phyloP scores from a whole-genome alignment of 2,888 invertebrate genomes.

The Caenorhabditis sp. region DNA sequence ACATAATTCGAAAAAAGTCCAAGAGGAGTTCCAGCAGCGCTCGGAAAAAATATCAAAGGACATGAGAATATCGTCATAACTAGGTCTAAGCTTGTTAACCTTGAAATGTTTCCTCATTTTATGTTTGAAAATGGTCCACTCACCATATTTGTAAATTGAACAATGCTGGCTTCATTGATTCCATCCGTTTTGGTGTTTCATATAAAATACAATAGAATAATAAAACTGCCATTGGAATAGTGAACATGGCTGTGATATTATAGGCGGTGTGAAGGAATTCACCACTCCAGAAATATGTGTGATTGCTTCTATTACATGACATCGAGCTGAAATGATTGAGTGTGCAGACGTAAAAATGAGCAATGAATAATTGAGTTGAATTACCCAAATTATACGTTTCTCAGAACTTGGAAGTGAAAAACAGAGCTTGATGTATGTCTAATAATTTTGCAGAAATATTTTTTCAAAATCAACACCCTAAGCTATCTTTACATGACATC shows the following conservation, averaged over 20 bases:
- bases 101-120: too few species aligned
- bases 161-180: slow-evolving; percentile 10
- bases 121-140: too few species aligned
- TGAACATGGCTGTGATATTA: slow-evolving; percentile 14
- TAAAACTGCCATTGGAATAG: slow-evolving; percentile 11
- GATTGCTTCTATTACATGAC: background rate
- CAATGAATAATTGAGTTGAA: too few species aligned
- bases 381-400: too few species aligned
- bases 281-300: slow-evolving; percentile 6
- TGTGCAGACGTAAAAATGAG: too few species aligned
- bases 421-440: too few species aligned
- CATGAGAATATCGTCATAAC: slow-evolving; percentile 13
- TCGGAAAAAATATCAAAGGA: slow-evolving; percentile 18
- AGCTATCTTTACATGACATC: too few species aligned
- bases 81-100: slow-evolving; percentile 15
- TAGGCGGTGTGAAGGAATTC: slow-evolving; percentile 16
- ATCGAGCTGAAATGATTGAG: background rate
- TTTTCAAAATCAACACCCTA: too few species aligned
- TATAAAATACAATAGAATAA: slow-evolving; percentile 14
- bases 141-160: slow-evolving; percentile 16
- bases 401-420: too few species aligned
- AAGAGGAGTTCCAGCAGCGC: slow-evolving; percentile 14
- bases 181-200: slow-evolving; percentile 16
- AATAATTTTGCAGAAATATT: too few species aligned
- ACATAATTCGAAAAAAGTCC: slow-evolving; percentile 12